Conservation (phyloP, 2,888 invertebrate genomes). For the Ischnura elegans region DNA sequence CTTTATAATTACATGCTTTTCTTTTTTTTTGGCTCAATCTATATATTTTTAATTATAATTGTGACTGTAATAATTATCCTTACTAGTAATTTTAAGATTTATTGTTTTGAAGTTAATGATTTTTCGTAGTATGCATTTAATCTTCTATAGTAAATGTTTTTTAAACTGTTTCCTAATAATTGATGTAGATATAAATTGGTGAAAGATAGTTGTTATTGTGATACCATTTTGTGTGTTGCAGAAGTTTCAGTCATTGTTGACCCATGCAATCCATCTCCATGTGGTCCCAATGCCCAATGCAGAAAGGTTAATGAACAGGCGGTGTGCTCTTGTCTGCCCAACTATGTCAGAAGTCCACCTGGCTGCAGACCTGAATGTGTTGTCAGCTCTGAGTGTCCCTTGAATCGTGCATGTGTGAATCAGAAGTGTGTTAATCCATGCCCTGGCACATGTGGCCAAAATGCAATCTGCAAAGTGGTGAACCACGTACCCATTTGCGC, state of each 20-base stretch:
- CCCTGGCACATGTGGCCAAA: conserved; percentile 87
- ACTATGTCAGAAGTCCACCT: conserved; percentile 75
- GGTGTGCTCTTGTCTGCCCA: conserved; percentile 83
- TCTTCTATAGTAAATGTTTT: no score
- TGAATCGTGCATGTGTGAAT: conserved; percentile 84
- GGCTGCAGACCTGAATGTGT: conserved; percentile 85
- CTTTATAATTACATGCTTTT: no score
- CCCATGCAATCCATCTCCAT: conserved; percentile 73
- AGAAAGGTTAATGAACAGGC: conserved; percentile 84
- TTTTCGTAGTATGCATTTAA: no score
- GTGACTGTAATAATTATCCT: no score
- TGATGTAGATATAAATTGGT: no score
- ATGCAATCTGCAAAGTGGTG: conserved; percentile 86
- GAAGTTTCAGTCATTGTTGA: conserved; percentile 53
- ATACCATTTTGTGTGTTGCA: not conserved
- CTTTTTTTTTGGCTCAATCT: no score
- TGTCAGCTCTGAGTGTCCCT: conserved; percentile 84
- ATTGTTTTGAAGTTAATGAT: no score
- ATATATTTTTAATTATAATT: no score
- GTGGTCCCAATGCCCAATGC: conserved; percentile 79
- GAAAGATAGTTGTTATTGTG: no score
- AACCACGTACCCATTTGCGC: conserved; percentile 90
- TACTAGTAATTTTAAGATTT: no score
- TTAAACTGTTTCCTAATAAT: no score
- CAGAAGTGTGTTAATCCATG: conserved; percentile 88